Conservation (phyloP, 1,140 invertebrate species). For the Aleiodes sp. region DNA sequence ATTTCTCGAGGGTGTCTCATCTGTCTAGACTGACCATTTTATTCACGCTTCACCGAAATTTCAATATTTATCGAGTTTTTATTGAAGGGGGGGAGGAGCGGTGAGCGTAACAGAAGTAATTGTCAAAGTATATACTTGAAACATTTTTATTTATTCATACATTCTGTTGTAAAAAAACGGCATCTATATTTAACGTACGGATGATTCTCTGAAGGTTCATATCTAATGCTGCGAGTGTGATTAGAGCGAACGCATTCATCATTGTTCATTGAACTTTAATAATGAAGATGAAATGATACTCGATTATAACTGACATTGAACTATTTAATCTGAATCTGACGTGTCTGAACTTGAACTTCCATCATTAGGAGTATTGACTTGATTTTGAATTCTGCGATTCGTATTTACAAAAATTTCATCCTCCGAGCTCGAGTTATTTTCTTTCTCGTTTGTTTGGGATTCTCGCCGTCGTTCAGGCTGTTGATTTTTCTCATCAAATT, state of each 20-base stretch:
- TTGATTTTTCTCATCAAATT: conserved; percentile 61
- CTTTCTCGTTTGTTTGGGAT: conserved; percentile 35
- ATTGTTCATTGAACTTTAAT: background rate
- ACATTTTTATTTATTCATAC: no score
- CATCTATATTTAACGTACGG: no score
- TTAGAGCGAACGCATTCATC: no score
- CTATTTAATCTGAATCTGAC: conserved; percentile 39
- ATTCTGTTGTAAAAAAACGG: no score
- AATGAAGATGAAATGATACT: background rate
- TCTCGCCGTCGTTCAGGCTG: conserved; percentile 44
- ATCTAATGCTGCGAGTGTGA: no score
- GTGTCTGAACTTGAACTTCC: conserved; percentile 39
- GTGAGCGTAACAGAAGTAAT: no score
- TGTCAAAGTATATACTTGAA: no score
- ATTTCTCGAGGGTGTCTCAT: no score
- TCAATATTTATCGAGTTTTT: background rate
- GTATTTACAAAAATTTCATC: conserved; percentile 70
- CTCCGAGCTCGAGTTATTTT: conserved; percentile 45
- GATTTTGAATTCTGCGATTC: conserved; percentile 55
- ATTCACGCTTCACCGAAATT: no score
- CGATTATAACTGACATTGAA: no score
- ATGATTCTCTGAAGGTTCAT: no score
- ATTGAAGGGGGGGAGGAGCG: background rate
- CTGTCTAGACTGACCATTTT: no score
- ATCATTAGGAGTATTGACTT: conserved; percentile 33